These are phyloP conservation scores for Drosophila prolongata DNA, from an alignment of 2,888 invertebrate species.

Conservation along the genomic window DNA sequence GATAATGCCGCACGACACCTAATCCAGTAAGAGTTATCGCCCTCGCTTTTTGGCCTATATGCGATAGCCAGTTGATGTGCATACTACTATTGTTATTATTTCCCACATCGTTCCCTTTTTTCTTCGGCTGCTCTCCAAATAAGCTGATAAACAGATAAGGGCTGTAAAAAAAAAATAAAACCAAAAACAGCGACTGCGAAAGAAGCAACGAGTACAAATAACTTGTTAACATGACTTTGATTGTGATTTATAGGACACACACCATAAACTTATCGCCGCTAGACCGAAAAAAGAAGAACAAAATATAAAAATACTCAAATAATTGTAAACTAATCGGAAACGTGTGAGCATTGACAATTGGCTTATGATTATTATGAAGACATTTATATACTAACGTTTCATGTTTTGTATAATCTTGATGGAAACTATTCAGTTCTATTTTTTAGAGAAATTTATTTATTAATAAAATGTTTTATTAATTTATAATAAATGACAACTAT, in stretches of 20 bases:
- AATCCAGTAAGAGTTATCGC: conserved; percentile 44
- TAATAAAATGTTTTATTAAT: too few relatives aligned
- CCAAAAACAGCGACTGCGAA: conserved; percentile 26
- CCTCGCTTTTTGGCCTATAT: conserved; percentile 26
- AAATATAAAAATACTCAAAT: not conserved
- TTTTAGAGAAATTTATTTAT: too few relatives aligned
- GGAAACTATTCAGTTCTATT: too few relatives aligned
- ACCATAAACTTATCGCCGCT: conserved; percentile 44
- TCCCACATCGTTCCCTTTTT: conserved; percentile 13
- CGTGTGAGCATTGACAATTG: conserved; percentile 8
- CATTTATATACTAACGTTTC: too few relatives aligned
- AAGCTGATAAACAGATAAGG: conserved; percentile 62
- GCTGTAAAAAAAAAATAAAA: conserved; percentile 53
- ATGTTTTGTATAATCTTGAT: too few relatives aligned
- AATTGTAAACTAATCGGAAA: conserved; percentile 19
- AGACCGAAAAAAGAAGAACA: conserved; percentile 4
- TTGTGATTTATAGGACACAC: conserved; percentile 58
- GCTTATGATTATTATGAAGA: not conserved
- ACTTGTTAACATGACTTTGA: conserved; percentile 69
- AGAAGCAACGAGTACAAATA: conserved; percentile 43
- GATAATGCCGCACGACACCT: conserved; percentile 24
- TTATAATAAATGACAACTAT: too few relatives aligned
- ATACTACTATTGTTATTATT: conserved; percentile 37
- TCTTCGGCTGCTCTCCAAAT: conserved; percentile 57
- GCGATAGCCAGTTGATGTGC: conserved; percentile 35